Percentiles rank a stretch among this genome's conserved stretches.
Conservation (phyloP, 1,140 invertebrate genomes). For the Holcopasites calliopsidis region DNA sequence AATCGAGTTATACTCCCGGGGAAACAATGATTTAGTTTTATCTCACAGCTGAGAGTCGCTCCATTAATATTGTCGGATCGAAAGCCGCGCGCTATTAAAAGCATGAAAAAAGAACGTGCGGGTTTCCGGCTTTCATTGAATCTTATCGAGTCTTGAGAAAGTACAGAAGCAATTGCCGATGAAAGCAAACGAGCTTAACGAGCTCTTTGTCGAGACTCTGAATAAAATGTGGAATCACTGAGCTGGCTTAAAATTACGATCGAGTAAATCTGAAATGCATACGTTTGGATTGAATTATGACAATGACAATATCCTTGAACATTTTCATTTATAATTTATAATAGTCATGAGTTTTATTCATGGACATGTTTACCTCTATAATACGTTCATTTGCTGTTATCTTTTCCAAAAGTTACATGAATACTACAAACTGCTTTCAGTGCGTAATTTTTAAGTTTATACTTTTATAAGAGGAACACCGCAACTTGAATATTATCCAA, state of each 20-base stretch:
- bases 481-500: too few species aligned
- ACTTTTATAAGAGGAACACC: too few species aligned
- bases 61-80: background rate
- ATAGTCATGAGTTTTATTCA: too few species aligned
- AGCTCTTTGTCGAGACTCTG: background rate
- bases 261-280: background rate
- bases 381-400: too few species aligned
- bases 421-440: too few species aligned
- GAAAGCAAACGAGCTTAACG: background rate
- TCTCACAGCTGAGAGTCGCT: background rate
- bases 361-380: too few species aligned
- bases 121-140: slow-evolving; percentile 21
- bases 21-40: slow-evolving; percentile 36
- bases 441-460: too few species aligned
- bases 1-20: background rate
- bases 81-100: slow-evolving; percentile 1
- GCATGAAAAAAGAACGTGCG: background rate
- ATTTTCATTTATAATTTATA: too few species aligned
- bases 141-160: background rate
- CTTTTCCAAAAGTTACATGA: too few species aligned
- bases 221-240: background rate
- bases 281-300: background rate
- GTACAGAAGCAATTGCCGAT: background rate
- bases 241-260: background rate
- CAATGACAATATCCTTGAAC: too few species aligned